phyloP scores from a whole-genome alignment of 2,888 invertebrate species.

The Caenorhabditis zanzibari region DNA sequence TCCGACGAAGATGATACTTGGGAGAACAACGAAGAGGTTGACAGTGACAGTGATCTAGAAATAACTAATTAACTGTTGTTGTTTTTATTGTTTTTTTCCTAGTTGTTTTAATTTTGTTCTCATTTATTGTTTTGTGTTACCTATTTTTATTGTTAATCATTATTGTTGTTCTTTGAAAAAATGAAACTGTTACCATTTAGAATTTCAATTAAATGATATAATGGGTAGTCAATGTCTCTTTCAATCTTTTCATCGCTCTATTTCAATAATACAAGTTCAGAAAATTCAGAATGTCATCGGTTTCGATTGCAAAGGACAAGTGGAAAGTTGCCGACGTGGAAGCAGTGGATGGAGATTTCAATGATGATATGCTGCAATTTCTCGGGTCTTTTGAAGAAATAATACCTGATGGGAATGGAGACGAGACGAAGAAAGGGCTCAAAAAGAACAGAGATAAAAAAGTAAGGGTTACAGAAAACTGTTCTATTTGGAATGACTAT shows the following conservation, averaged over 20 bases:
- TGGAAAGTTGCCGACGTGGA: conserved; percentile 66
- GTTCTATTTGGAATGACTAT: no score
- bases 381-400: conserved; percentile 74
- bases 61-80: not conserved
- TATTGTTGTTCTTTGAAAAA: conserved; percentile 1
- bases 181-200: no score
- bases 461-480: no score
- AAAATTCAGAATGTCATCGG: conserved; percentile 38
- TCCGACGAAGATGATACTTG: no score
- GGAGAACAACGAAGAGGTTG: conserved; percentile 11
- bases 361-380: conserved; percentile 68
- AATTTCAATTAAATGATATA: no score
- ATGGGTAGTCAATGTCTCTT: not conserved
- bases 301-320: conserved; percentile 41
- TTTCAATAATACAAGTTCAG: no score
- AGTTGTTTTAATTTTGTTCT: not conserved
- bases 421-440: no score
- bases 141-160: conserved; percentile 37
- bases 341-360: conserved; percentile 58
- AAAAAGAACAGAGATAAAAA: not conserved
- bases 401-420: conserved; percentile 50
- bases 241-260: conserved; percentile 7
- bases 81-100: no score
- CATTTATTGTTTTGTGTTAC: conserved; percentile 7
- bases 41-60: not conserved